Percentiles rank a stretch among this genome's conserved stretches.
Conservation (phyloP, 2,797 vertebrate genomes). For the Heliangelus exortis region DNA sequence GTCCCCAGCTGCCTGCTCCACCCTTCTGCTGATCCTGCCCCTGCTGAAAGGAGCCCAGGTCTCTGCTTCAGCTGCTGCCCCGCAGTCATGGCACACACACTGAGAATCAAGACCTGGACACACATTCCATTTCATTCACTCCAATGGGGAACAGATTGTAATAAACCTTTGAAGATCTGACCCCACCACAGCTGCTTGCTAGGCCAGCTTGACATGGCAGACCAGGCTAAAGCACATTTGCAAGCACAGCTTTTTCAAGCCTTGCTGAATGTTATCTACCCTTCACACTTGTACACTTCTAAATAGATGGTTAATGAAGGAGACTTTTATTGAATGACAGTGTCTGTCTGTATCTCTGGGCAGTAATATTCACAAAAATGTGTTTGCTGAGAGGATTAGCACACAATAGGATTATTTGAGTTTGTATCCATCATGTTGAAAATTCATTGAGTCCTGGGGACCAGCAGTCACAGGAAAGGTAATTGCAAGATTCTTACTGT, state of each 20-base stretch:
- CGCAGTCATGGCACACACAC: rapidly evolving
- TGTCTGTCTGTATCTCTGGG: background rate
- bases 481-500: background rate
- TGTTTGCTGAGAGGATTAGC: background rate
- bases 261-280: background rate
- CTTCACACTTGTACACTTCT: background rate
- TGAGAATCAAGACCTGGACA: rapidly evolving
- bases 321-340: background rate
- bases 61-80: background rate
- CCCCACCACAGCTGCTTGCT: background rate
- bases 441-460: background rate
- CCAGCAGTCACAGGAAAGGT: background rate
- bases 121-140: background rate
- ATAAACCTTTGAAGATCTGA: background rate
- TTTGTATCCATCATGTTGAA: background rate
- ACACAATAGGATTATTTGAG: background rate
- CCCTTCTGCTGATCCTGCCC: background rate
- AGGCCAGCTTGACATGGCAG: background rate
- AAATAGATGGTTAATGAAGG: background rate
- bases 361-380: background rate
- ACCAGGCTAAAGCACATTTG: background rate
- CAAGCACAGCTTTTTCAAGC: background rate
- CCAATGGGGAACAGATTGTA: background rate
- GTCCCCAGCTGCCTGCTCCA: background rate
- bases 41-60: background rate